Evolutionary conservation across 2,113 vertebrate species (phyloP).

Genomic region (Ptychochromis oligacanthus): DNA sequence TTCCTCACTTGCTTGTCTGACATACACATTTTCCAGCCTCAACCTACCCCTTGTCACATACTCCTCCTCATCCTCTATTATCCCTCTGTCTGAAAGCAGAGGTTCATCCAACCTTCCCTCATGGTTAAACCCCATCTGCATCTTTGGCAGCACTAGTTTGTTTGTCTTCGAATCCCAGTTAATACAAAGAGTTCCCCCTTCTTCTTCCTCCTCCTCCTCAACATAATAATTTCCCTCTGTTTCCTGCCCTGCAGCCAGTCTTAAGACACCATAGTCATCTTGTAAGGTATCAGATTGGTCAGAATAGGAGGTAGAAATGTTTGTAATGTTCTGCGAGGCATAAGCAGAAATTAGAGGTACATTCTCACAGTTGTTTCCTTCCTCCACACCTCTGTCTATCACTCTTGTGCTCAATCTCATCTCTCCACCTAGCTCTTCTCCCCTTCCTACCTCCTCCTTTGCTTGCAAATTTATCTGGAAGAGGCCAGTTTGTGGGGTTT

Average conservation of each 20-base stretch:
- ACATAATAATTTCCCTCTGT: not conserved
- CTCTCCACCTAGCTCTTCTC: not conserved
- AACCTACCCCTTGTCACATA: not conserved
- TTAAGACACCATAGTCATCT: conserved; percentile 30
- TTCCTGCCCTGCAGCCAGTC: not conserved
- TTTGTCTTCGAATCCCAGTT: conserved; percentile 18
- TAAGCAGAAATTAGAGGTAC: conserved; percentile 31
- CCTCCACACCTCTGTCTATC: not conserved
- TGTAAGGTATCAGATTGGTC: not conserved
- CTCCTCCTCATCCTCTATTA: not conserved
- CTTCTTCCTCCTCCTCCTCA: not conserved
- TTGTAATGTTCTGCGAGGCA: not conserved
- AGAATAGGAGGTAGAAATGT: accelerated
- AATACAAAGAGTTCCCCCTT: not conserved
- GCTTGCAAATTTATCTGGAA: not conserved
- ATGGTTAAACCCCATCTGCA: not conserved
- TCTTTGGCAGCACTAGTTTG: conserved; percentile 22
- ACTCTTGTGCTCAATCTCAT: not conserved
- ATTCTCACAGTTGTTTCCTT: not conserved
- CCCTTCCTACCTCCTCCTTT: not conserved
- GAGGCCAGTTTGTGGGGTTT: not conserved
- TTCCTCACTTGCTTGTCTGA: conserved; percentile 33
- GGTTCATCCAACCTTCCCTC: not conserved
- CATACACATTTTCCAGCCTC: conserved; percentile 43
- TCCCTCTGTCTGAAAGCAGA: not conserved